phyloP scores from a whole-genome alignment of 1,140 invertebrate species.

The Caenorhabditis inopinata region DNA sequence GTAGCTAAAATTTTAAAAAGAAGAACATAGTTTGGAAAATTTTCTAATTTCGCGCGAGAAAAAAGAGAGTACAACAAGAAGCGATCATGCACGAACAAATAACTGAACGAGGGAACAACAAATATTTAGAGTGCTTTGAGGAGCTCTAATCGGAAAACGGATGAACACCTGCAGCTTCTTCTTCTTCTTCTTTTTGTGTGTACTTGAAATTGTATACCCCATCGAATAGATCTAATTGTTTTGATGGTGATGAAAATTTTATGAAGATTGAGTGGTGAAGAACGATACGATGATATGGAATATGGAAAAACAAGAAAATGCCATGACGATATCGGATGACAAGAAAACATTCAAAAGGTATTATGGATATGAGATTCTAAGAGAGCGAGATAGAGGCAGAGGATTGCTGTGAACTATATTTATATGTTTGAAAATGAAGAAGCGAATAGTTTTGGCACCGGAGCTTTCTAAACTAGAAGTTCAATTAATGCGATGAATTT shows the following conservation, averaged over 20 bases:
- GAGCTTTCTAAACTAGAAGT: too few relatives aligned
- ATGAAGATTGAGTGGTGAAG: conserved; percentile 16
- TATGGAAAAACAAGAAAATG: background rate
- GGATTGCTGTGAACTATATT: too few relatives aligned
- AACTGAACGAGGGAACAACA: conserved; percentile 3
- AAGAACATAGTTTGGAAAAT: background rate
- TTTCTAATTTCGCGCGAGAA: background rate
- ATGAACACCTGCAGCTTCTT: conserved; percentile 30
- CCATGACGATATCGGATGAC: background rate
- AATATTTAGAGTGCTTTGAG: background rate
- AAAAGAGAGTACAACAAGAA: background rate
- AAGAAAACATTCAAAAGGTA: background rate
- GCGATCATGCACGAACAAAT: conserved; percentile 26
- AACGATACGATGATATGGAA: background rate
- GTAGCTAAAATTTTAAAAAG: background rate
- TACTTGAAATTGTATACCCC: conserved; percentile 28
- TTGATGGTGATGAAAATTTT: conserved; percentile 32
- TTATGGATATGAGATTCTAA: too few relatives aligned
- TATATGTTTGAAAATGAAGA: too few relatives aligned
- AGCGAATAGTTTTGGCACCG: too few relatives aligned
- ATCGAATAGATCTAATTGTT: conserved; percentile 17
- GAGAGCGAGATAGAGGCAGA: too few relatives aligned
- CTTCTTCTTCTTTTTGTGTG: conserved; percentile 14
- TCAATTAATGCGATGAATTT: too few relatives aligned
- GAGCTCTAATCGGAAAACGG: background rate